Evolutionary conservation across 2,888 invertebrate species (phyloP).

Genomic region (Thysanoteuthis rhombus): DNA sequence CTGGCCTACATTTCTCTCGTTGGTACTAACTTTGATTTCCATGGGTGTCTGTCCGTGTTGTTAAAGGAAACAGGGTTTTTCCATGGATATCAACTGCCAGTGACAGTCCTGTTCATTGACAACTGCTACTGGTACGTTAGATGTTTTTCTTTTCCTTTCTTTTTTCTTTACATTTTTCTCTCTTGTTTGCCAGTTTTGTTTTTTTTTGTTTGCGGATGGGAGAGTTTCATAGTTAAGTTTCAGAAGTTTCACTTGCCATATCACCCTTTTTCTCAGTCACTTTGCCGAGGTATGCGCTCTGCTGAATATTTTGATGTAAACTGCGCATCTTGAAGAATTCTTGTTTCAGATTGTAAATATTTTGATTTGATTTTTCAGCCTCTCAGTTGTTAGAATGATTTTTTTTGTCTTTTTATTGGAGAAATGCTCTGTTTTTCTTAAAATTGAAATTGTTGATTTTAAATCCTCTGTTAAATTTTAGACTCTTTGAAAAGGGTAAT

Average conservation of each 20-base stretch:
- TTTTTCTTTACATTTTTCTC: not conserved
- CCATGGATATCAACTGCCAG: not conserved
- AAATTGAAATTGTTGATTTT: not conserved
- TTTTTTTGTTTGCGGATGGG: too few species aligned
- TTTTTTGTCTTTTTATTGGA: not conserved
- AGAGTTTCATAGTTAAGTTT: too few species aligned
- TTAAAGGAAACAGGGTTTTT: not conserved
- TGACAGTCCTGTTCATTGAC: not conserved
- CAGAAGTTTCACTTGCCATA: too few species aligned
- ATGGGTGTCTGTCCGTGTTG: not conserved
- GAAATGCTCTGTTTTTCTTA: not conserved
- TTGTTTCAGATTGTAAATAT: not conserved
- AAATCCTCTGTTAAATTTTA: too few species aligned
- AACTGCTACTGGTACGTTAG: not conserved
- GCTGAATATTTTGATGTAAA: not conserved
- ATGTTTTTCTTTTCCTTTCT: not conserved
- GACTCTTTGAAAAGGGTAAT: too few species aligned
- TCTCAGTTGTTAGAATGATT: not conserved
- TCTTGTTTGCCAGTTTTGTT: too few species aligned
- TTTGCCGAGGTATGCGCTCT: not conserved
- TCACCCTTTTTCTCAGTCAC: too few species aligned
- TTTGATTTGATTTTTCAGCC: not conserved
- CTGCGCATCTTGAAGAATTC: not conserved
- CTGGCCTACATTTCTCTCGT: not conserved
- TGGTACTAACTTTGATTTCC: constrained; percentile 1